Base-by-base conservation (phyloP, 2,888 invertebrate genomes). In the Perdita meconis region DNA sequence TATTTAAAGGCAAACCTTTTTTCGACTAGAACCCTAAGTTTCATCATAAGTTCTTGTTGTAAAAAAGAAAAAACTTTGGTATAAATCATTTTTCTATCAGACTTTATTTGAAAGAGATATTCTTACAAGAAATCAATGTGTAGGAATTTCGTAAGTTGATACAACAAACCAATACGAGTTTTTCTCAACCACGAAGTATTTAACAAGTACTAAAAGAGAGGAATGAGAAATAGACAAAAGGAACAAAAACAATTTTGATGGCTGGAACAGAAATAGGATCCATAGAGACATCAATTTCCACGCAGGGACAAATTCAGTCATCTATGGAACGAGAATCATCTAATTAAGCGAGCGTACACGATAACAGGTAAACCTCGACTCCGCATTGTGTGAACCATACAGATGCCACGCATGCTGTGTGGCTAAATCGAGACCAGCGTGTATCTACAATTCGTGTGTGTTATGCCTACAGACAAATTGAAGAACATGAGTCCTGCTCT, bases 321-420 rank as follows among this genome's bases (percentile, higher is more conserved):
- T 60, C 64, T 26, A 16, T 36, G 65, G 51, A 57, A 69, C 47
- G 53, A 59, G 70, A 64, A 30, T 40, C 50, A 40, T 47, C 65
- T 71, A 71, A 76, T 71, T 75, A 76, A 66, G 75, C 71, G 66
- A 61, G 47, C 50, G 61, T 66, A 71, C 71, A 65, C 26, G 71
- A 85, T 82, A 78, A 79, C 80, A 78, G 78, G 69, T 74, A 74
- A 74, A 74, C 63, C 69, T 19, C 69, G 40, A 63, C 50, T 75
- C 76, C 78, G 76, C 81, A 55, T 64, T 65, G 66, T 71, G 81
- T 65, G 77, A 83, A 78, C 40, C 61, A 56, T 64, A 68, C 74
- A 79, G 78, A 69, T 83, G 75, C 50, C 50, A 47, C 24, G 40
- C 30, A 47, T 53, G 60, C 55, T 51, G 30, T 10, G 19, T 40